Percentiles rank a stretch among this genome's conserved stretches.
phyloP scores from a whole-genome alignment of 2,113 vertebrate genomes.

The Dasyornis broadbenti region DNA sequence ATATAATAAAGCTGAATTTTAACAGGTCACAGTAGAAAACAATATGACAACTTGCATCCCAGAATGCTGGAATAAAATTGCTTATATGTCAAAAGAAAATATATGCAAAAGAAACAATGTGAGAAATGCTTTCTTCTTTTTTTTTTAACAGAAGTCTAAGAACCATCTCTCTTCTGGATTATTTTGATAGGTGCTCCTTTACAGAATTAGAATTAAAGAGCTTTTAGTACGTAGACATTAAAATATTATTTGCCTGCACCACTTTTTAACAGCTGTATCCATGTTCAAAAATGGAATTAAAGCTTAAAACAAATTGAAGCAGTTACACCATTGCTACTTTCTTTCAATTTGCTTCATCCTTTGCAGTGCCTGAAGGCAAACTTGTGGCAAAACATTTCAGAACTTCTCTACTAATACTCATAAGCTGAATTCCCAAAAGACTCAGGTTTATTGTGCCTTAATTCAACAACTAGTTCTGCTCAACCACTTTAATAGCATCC shows the following conservation, averaged over 20 bases:
- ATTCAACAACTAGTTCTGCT: not conserved
- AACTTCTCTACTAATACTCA: not conserved
- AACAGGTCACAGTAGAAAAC: not conserved
- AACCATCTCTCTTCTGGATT: not conserved
- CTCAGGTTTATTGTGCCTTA: not conserved
- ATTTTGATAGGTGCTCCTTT: not conserved
- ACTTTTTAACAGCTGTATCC: not conserved
- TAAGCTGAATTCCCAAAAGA: not conserved
- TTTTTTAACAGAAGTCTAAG: not conserved
- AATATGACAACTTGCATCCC: not conserved
- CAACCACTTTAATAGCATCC: not conserved
- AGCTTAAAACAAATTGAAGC: not conserved
- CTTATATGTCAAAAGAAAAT: not conserved
- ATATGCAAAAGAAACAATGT: not conserved
- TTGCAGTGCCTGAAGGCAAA: not conserved
- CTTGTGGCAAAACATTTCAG: not conserved
- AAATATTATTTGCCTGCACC: not conserved
- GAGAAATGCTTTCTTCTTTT: not conserved
- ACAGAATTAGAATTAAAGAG: not conserved
- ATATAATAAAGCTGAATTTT: not conserved
- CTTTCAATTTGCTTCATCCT: not conserved
- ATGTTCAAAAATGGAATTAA: not conserved
- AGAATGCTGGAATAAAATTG: not conserved
- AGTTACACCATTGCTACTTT: not conserved
- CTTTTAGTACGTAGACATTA: not conserved